Evolutionary conservation across 2,797 vertebrate genomes (phyloP), one percentile per base, ranked within the genome.

Genomic region (Anguilla anguilla): DNA sequence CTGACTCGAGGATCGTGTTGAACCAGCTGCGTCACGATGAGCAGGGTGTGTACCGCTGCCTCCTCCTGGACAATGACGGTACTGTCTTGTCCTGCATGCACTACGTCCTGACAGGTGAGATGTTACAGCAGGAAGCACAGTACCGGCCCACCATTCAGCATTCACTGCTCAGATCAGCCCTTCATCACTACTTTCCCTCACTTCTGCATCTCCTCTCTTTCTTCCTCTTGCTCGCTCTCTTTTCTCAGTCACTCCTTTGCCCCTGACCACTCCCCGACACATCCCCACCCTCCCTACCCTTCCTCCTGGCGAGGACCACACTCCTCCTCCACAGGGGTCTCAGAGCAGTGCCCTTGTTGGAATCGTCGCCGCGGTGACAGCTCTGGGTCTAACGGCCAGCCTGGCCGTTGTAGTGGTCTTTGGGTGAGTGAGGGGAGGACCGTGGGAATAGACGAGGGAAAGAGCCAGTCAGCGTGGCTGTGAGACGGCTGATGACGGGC

Each of bases 21-120:
- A 96, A 96, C 92, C 95, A 96, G 91, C 89, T 97, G 55, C 91
- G 51, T 5, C 17, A 89, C 84, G 91, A 91, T 0, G 94, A 96
- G 53, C 91, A 92, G 82, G 95, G 96, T 88, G 91, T 90, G 5
- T 96, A 96, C 89, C 90, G 91, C 87, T 96, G 96, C 90, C 93
- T 94, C 64, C 91, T 96, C 85, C 91, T 86, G 90, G 92, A 88
- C 79, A 88, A 17, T 86, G 89, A 88, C 11, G 91, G 91, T 90
- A 93, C 88, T n/a, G 22, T 93, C 87, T 93, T 94, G 90, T 95
- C 94, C 85, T 35, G n/a, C 83, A 91, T 91, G 59, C 86, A 85
- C 87, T 95, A 95, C 89, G 88, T 86, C 0, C 93, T 97, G 55
- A 91, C 87, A 2, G 95, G 96, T 96, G 77, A 83, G 88, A 28